phyloP scores from a whole-genome alignment of 2,113 vertebrate species.

The Callionymus lyra region DNA sequence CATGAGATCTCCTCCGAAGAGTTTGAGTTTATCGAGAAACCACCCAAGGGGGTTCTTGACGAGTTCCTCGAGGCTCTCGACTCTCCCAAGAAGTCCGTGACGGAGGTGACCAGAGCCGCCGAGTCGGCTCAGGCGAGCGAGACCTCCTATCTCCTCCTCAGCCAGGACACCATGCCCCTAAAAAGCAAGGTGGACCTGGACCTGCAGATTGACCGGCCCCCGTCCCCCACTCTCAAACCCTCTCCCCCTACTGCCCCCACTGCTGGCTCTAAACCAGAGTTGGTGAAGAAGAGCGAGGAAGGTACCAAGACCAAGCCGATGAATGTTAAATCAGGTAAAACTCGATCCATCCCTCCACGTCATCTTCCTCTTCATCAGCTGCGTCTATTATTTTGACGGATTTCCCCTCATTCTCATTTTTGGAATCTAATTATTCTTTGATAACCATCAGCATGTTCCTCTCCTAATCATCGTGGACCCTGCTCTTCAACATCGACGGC shows the following conservation, averaged over 20 bases:
- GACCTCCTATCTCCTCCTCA: constrained; percentile 55
- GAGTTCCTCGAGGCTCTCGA: constrained; percentile 70
- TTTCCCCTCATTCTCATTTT: no score
- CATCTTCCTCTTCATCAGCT: no score
- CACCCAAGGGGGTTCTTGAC: constrained; percentile 59
- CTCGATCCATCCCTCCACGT: constrained; percentile 27
- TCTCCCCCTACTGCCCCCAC: constrained; percentile 16
- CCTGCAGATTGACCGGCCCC: constrained; percentile 29
- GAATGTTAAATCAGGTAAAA: constrained; percentile 64
- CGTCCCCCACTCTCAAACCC: constrained; percentile 30
- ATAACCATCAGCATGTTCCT: no score
- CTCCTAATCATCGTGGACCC: no score
- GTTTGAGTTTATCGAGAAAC: constrained; percentile 71
- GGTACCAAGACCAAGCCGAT: constrained; percentile 40
- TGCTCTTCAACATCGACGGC: no score
- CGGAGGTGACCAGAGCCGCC: constrained; percentile 33
- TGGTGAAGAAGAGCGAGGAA: constrained; percentile 27
- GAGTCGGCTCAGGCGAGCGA: constrained; percentile 32
- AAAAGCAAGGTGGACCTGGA: constrained; percentile 63
- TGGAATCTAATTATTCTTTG: no score
- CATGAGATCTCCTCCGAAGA: constrained; percentile 70
- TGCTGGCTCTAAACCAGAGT: constrained; percentile 33
- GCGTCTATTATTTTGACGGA: no score
- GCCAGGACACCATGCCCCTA: constrained; percentile 38
- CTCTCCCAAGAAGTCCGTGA: constrained; percentile 58